phyloP scores from a whole-genome alignment of 2,888 invertebrate genomes.

The Aricia artaxerxes region DNA sequence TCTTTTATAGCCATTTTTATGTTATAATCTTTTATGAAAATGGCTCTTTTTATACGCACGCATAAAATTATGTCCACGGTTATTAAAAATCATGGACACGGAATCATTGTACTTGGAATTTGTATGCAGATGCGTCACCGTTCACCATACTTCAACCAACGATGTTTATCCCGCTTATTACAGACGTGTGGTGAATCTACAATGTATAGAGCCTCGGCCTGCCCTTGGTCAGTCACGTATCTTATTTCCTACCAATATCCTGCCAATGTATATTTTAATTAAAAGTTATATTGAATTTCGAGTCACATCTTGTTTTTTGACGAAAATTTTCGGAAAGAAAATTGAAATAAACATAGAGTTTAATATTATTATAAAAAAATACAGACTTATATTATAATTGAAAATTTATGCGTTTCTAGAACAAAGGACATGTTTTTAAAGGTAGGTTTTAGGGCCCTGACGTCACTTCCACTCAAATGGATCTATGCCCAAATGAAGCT shows the following conservation, averaged over 20 bases:
- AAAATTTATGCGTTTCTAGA: too few species aligned
- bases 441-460: too few species aligned
- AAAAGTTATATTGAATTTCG: conserved; percentile 26
- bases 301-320: neutral
- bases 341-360: neutral
- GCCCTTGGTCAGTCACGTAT: conserved; percentile 38
- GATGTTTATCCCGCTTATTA: conserved; percentile 51
- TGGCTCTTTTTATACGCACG: too few species aligned
- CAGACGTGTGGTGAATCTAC: conserved; percentile 44
- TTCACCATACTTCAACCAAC: conserved; percentile 52
- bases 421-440: too few species aligned
- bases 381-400: too few species aligned
- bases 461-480: too few species aligned
- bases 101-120: conserved; percentile 43
- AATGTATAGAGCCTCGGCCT: conserved; percentile 32
- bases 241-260: conserved; percentile 32
- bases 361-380: neutral
- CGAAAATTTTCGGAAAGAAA: neutral
- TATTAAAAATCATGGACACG: conserved; percentile 37
- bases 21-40: too few species aligned
- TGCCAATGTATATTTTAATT: conserved; percentile 27
- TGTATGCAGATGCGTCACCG: conserved; percentile 53
- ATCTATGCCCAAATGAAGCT: too few species aligned
- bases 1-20: too few species aligned
- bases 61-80: conserved; percentile 40